These are phyloP conservation scores for Drosophila dives DNA, from an alignment of 2,888 invertebrate genomes.

Conservation along the genomic window DNA sequence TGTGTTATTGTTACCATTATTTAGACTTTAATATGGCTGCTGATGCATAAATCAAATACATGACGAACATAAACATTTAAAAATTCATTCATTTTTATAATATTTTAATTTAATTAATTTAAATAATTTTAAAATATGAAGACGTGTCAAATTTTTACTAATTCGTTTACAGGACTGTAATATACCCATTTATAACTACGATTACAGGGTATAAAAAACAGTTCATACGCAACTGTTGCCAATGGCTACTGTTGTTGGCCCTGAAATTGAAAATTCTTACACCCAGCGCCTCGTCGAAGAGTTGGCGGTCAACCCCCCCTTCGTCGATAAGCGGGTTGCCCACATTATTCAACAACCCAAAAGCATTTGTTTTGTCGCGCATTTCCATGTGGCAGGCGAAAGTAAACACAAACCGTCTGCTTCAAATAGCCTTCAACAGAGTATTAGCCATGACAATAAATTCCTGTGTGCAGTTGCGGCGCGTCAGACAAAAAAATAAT, in stretches of 20 bases:
- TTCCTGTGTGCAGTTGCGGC: constrained; percentile 21
- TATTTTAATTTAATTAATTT: no score
- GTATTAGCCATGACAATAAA: constrained; percentile 36
- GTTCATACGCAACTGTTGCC: constrained; percentile 57
- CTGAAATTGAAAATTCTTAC: constrained; percentile 72
- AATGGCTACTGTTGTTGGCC: constrained; percentile 58
- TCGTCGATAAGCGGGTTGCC: background rate
- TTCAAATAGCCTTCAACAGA: constrained; percentile 40
- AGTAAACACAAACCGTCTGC: constrained; percentile 40
- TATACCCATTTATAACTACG: background rate
- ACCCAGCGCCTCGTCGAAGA: constrained; percentile 38
- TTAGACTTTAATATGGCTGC: background rate
- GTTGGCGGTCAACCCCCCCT: constrained; percentile 57
- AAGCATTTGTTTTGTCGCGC: constrained; percentile 50
- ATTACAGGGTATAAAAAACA: constrained; percentile 14
- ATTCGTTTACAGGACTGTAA: background rate
- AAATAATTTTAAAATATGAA: no score
- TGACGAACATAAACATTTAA: background rate
- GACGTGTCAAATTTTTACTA: fast-evolving
- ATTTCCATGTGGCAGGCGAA: constrained; percentile 50
- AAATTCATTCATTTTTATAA: background rate
- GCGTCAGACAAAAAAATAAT: background rate
- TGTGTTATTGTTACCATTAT: background rate
- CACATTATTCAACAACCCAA: constrained; percentile 2
- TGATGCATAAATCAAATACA: background rate